Conservation (phyloP, 2,797 vertebrate species). For the Manis crassicaudata region DNA sequence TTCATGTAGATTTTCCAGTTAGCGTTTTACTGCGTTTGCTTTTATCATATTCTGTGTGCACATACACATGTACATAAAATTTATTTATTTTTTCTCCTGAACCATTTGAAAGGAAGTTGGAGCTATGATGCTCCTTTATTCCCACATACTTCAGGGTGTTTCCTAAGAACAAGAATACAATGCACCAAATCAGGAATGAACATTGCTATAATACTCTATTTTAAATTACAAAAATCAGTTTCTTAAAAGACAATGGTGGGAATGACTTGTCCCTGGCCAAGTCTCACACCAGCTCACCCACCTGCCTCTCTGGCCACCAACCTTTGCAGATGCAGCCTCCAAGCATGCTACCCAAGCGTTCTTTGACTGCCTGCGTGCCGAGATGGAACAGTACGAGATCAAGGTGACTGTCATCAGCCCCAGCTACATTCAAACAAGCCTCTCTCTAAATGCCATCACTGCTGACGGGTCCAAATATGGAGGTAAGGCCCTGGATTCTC, state of each 20-base stretch:
- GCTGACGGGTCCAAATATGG: constrained; percentile 94
- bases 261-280: not conserved
- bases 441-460: constrained; percentile 94
- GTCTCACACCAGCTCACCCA: not conserved
- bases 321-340: constrained; percentile 92
- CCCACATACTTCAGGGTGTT: not conserved
- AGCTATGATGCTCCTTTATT: not conserved
- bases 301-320: not conserved
- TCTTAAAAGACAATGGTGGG: not conserved
- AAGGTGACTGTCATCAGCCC: constrained; percentile 94
- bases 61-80: not conserved
- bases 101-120: not conserved
- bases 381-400: constrained; percentile 89
- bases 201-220: not conserved
- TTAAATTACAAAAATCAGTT: not conserved
- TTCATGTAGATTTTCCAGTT: not conserved
- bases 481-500: constrained; percentile 86
- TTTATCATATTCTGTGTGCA: not conserved
- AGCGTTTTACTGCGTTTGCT: not conserved
- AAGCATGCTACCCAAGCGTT: constrained; percentile 98
- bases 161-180: not conserved
- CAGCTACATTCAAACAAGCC: constrained; percentile 94
- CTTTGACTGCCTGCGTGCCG: constrained; percentile 96
- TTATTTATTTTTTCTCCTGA: not conserved
- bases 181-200: not conserved